These are phyloP conservation scores for Takifugu rubripes DNA, from an alignment of 2,797 vertebrate genomes.

Conservation along the genomic window DNA sequence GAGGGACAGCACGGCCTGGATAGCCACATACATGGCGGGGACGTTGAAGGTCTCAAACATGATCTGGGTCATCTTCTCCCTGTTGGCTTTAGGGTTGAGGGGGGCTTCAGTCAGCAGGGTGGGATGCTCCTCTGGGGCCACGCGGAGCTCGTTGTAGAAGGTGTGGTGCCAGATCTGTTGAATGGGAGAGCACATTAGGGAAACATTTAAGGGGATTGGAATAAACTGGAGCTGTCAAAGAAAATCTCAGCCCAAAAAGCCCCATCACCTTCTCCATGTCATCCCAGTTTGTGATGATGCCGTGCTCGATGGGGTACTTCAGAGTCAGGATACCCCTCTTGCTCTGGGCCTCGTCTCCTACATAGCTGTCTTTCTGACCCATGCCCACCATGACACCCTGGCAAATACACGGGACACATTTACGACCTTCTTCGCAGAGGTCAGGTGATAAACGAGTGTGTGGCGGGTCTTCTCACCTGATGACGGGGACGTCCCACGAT, in stretches of 20 bases:
- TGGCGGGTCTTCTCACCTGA: conserved; percentile 75
- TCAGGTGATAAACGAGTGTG: background rate
- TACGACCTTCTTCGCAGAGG: conserved; percentile 20
- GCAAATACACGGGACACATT: conserved; percentile 7
- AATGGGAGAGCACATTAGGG: background rate
- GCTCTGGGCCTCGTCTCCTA: conserved; percentile 97
- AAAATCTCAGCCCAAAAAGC: background rate
- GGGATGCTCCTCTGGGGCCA: conserved; percentile 96
- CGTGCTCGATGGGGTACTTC: conserved; percentile 98
- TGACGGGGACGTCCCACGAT: conserved; percentile 96
- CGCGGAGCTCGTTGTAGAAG: conserved; percentile 97
- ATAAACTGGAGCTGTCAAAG: background rate
- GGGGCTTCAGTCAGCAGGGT: conserved; percentile 97
- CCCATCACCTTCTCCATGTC: conserved; percentile 94
- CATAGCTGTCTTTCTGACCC: conserved; percentile 99
- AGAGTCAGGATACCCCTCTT: conserved; percentile 97
- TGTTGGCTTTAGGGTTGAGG: conserved; percentile 97
- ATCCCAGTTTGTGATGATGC: conserved; percentile 99
- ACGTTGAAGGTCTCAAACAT: conserved; percentile 87
- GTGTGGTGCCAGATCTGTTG: conserved; percentile 98
- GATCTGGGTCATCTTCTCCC: conserved; percentile 98
- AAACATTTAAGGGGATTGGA: background rate
- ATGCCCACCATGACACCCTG: conserved; percentile 99
- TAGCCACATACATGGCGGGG: conserved; percentile 82
- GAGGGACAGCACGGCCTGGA: conserved; percentile 82